Evolutionary conservation across 2,113 vertebrate genomes (phyloP).

Genomic region (Heterotilapia buettikoferi): DNA sequence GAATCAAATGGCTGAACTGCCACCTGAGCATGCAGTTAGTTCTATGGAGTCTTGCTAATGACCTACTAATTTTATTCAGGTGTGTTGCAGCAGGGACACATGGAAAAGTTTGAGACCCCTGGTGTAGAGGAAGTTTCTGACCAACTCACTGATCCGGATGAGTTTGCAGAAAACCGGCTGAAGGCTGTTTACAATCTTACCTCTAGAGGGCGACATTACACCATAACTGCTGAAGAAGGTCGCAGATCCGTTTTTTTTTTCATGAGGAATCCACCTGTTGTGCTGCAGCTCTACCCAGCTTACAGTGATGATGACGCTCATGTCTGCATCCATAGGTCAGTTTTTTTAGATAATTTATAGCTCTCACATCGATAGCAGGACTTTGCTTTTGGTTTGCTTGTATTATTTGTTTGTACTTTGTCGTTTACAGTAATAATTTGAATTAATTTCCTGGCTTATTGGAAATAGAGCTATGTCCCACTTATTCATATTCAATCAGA

Average conservation of each 20-base stretch:
- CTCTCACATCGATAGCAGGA: not conserved
- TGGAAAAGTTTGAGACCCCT: no score
- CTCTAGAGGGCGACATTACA: not conserved
- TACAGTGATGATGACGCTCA: fast-evolving
- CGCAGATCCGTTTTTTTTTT: not conserved
- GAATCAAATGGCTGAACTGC: no score
- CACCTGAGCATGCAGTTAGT: no score
- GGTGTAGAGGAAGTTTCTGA: not conserved
- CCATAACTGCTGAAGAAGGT: not conserved
- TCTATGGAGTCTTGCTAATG: no score
- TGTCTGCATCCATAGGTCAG: fast-evolving
- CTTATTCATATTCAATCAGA: not conserved
- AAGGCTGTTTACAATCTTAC: not conserved
- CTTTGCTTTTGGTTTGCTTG: not conserved
- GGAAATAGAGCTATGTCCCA: no score
- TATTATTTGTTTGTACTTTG: not conserved
- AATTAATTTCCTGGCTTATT: not conserved
- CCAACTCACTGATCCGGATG: not conserved
- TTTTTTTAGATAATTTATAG: not conserved
- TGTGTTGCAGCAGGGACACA: no score
- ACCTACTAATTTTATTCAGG: no score
- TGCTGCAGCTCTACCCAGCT: fast-evolving
- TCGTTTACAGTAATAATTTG: fast-evolving
- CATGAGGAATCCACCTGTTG: not conserved
- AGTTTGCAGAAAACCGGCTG: not conserved